Evolutionary conservation across 2,888 invertebrate genomes (phyloP), one percentile per base, ranked within the genome.

Genomic region (Frankliniella intonsa): DNA sequence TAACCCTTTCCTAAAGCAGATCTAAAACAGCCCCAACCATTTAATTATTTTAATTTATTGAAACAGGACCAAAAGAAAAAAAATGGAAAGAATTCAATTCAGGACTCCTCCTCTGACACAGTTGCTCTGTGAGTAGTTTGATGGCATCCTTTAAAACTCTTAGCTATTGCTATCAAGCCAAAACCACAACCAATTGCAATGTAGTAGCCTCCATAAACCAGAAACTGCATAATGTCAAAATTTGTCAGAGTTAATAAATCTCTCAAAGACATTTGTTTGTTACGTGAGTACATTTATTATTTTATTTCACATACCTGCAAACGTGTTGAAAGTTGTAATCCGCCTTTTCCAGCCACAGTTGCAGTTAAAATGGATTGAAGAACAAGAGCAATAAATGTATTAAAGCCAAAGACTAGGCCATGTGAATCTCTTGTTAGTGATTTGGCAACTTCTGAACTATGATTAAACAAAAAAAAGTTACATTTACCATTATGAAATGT

Each of bases 321-420:
- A 84, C 87, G 86, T 50, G 87, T 86, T n/a, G 84, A 81, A 12
- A 87, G 83, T 69, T 83, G 80, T 11, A 88, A 85, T 81, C 85
- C 85, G 17, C 84, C 85, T 82, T 86, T 86, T 83, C 86, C 86
- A 86, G 89, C 91, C 5, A 95, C 92, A 14, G 93, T 87, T 0
- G 91, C 85, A 0, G 96, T 97, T 65, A 97, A 88, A 62, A 96
- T 87, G 0, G 95, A 93, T 88, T 97, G 97, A 0, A 96, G 87
- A 0, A 91, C 87, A 7, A 97, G 90, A 8, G 96, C 95, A 0
- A 95, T 84, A 83, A 97, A 92, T 0, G 95, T 97, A 88, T 97
- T 97, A 84, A 97, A 91, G 7, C 97, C 97, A 88, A 97, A 97
- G 84, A 98, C 93, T 5, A 97, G 89, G 0, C 96, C 97, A 87